phyloP scores from a whole-genome alignment of 2,888 invertebrate species.

The Lathronympha strigana region DNA sequence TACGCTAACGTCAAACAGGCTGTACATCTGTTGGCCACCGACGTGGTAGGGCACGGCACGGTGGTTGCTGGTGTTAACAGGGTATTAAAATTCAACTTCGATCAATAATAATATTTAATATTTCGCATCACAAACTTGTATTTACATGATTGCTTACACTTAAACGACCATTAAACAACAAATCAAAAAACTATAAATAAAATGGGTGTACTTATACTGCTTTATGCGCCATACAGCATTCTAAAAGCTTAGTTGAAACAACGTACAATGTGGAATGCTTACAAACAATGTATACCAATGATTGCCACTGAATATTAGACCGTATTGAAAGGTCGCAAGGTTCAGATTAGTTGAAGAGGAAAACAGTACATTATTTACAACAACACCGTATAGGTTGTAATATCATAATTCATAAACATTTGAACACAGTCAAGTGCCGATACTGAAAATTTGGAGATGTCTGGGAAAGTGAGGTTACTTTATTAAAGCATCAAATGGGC shows the following conservation, averaged over 20 bases:
- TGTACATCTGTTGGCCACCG: no score
- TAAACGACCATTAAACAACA: constrained; percentile 75
- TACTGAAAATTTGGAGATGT: constrained; percentile 30
- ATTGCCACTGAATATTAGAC: constrained; percentile 50
- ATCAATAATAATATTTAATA: constrained; percentile 75
- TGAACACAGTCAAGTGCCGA: constrained; percentile 62
- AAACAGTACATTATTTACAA: constrained; percentile 75
- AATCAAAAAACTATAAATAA: constrained; percentile 70
- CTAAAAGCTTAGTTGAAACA: constrained; percentile 55
- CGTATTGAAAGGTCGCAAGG: constrained; percentile 46
- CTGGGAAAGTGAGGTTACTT: constrained; percentile 22
- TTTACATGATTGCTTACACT: constrained; percentile 80
- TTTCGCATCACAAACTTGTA: constrained; percentile 80
- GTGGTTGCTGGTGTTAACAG: no score
- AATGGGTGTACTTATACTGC: constrained; percentile 72
- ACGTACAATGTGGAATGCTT: constrained; percentile 74
- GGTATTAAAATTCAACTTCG: constrained; percentile 45
- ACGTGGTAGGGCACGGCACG: no score
- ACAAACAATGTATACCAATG: constrained; percentile 56
- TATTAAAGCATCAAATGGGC: constrained; percentile 1
- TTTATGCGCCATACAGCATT: constrained; percentile 56
- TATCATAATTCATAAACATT: constrained; percentile 58
- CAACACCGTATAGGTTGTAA: constrained; percentile 63
- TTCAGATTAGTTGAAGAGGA: constrained; percentile 48
- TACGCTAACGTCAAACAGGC: no score